Conservation (phyloP, 2,888 invertebrate species). For the Lacanobia wlatinum region DNA sequence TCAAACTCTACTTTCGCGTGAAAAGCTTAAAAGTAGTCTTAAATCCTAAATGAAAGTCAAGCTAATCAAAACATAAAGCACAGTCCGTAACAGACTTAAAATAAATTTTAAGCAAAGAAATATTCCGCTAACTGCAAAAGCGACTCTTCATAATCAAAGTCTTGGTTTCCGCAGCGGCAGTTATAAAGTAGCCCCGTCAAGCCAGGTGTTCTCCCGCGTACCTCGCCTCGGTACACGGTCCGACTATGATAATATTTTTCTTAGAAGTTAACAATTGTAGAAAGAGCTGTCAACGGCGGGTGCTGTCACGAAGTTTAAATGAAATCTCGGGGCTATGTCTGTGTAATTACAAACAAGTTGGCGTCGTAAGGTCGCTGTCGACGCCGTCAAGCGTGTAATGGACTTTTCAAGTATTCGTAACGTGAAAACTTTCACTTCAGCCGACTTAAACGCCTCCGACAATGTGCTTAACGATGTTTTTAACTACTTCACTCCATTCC, state of each 20-base stretch:
- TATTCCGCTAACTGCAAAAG: conserved; percentile 25
- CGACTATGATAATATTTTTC: conserved; percentile 74
- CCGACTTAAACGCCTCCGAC: conserved; percentile 85
- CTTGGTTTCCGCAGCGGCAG: conserved; percentile 37
- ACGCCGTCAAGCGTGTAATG: conserved; percentile 88
- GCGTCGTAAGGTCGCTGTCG: conserved; percentile 82
- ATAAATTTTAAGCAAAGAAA: conserved; percentile 30
- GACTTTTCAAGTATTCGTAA: conserved; percentile 90
- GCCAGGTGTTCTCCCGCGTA: conserved; percentile 42
- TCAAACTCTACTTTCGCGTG: too few relatives aligned
- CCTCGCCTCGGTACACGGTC: conserved; percentile 11
- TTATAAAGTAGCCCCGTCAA: conserved; percentile 46
- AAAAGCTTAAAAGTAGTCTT: too few relatives aligned
- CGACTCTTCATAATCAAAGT: conserved; percentile 39
- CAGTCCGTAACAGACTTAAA: conserved; percentile 5
- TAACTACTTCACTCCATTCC: conserved; percentile 85
- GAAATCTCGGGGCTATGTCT: conserved; percentile 86
- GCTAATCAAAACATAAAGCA: not conserved
- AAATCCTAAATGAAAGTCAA: not conserved
- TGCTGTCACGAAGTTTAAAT: conserved; percentile 87
- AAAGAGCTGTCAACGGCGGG: conserved; percentile 79
- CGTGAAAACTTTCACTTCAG: conserved; percentile 87
- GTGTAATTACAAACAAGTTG: conserved; percentile 88
- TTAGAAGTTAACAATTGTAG: conserved; percentile 79
- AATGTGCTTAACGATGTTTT: conserved; percentile 89